phyloP scores from a whole-genome alignment of 2,113 vertebrate genomes.

The Xenotilapia flavipinnis region DNA sequence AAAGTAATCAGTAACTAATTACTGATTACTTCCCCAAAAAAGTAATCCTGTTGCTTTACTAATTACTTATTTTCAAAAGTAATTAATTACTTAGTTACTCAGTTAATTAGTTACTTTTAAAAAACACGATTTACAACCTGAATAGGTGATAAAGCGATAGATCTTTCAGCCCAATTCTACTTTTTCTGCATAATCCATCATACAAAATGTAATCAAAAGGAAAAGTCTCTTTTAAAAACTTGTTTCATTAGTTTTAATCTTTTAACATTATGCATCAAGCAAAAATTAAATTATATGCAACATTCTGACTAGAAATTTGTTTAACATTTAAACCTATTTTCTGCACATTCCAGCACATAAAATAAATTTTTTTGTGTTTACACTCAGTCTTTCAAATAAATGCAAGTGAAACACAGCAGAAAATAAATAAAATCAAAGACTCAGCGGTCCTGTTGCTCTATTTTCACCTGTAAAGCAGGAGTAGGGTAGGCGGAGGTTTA shows the following conservation, averaged over 20 bases:
- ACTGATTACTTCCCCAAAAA: not conserved
- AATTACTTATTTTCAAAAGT: not conserved
- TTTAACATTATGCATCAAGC: no score
- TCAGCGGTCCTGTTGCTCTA: not conserved
- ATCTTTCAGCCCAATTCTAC: no score
- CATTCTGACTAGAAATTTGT: not conserved
- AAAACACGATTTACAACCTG: no score
- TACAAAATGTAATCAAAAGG: accelerated
- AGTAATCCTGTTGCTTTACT: not conserved
- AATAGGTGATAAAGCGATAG: no score
- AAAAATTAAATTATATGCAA: not conserved
- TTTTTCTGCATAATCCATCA: no score
- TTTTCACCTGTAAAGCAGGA: no score
- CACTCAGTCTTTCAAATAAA: not conserved
- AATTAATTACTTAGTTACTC: not conserved
- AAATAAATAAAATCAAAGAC: not conserved
- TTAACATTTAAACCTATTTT: not conserved
- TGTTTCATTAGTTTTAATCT: no score
- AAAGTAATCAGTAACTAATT: not conserved
- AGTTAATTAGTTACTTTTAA: no score
- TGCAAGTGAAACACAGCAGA: not conserved
- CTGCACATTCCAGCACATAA: not conserved
- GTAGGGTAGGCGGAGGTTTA: accelerated
- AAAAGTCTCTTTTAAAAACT: no score
- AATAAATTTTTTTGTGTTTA: not conserved